Conservation (phyloP, 2,888 invertebrate genomes). For the Axea sp. region DNA sequence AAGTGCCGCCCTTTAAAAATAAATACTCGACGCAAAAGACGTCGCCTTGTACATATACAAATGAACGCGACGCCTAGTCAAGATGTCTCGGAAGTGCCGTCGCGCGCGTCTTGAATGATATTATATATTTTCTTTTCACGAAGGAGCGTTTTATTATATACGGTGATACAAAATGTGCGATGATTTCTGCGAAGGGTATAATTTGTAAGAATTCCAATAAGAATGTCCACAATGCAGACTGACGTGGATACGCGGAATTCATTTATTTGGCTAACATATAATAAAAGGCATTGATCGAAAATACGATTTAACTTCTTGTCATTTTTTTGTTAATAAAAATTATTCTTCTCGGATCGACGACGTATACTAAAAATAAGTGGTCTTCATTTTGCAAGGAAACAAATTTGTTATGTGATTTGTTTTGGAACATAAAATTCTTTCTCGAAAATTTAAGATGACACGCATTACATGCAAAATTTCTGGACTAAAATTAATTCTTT, state of each 20-base stretch:
- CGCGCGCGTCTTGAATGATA: slow-evolving; percentile 11
- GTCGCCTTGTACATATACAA: slow-evolving; percentile 4
- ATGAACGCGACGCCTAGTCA: slow-evolving; percentile 17
- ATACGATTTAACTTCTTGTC: not conserved
- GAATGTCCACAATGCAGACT: slow-evolving; percentile 18
- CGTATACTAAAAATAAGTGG: too few relatives aligned
- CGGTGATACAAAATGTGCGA: slow-evolving; percentile 5
- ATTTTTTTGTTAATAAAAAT: not conserved
- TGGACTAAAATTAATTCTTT: too few relatives aligned
- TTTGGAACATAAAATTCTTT: too few relatives aligned
- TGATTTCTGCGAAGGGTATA: slow-evolving; percentile 9
- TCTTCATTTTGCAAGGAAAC: too few relatives aligned
- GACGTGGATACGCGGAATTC: slow-evolving; percentile 15
- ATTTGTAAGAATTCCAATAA: slow-evolving; percentile 17
- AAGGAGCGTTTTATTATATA: slow-evolving; percentile 8
- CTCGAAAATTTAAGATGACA: too few relatives aligned
- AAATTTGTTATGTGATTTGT: too few relatives aligned
- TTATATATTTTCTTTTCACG: slow-evolving; percentile 18
- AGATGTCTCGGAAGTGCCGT: slow-evolving; percentile 15
- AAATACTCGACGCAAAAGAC: slow-evolving; percentile 10
- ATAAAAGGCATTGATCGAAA: not conserved
- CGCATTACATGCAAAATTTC: too few relatives aligned
- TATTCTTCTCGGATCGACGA: too few relatives aligned
- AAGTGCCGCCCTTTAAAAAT: slow-evolving; percentile 8
- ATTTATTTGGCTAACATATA: slow-evolving; percentile 6